Conservation (phyloP, 1,140 invertebrate genomes). For the Dreissena rostriformis region DNA sequence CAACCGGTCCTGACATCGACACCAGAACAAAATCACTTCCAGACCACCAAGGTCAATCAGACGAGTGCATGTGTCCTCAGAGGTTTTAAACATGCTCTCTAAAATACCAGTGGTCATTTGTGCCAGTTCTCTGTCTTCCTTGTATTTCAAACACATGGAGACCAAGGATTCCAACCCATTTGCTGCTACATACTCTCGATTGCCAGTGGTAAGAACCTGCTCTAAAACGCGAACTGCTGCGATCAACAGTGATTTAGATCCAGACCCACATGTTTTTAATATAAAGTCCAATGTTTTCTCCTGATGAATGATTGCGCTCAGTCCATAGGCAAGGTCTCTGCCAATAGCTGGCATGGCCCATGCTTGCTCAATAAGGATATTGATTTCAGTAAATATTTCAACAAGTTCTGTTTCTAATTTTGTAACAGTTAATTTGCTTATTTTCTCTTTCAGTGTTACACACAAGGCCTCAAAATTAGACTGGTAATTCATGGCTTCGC, state of each 20-base stretch:
- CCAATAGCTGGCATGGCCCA: conserved; percentile 97
- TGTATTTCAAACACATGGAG: conserved; percentile 88
- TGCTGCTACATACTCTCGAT: conserved; percentile 96
- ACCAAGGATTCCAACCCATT: conserved; percentile 93
- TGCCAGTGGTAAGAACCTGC: conserved; percentile 93
- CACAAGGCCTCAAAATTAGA: conserved; percentile 35
- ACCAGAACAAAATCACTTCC: conserved; percentile 95
- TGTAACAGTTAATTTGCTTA: background rate
- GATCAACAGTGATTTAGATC: conserved; percentile 72
- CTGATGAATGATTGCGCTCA: conserved; percentile 93
- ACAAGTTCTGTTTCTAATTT: conserved; percentile 28
- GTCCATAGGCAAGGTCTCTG: conserved; percentile 84
- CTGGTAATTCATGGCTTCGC: conserved; percentile 31
- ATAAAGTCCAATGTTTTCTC: conserved; percentile 94
- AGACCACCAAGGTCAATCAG: conserved; percentile 83
- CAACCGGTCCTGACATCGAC: conserved; percentile 92
- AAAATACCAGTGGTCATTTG: conserved; percentile 97
- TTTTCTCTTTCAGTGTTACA: conserved; percentile 39
- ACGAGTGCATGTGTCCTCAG: conserved; percentile 91
- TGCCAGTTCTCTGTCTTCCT: conserved; percentile 89
- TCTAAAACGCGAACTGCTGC: conserved; percentile 87
- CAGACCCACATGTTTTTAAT: conserved; percentile 70
- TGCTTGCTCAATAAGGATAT: conserved; percentile 84
- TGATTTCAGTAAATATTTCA: conserved; percentile 45
- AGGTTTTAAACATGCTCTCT: conserved; percentile 98